These are phyloP conservation scores for Steatornis caripensis DNA, from an alignment of 2,113 vertebrate genomes.

Conservation along the genomic window DNA sequence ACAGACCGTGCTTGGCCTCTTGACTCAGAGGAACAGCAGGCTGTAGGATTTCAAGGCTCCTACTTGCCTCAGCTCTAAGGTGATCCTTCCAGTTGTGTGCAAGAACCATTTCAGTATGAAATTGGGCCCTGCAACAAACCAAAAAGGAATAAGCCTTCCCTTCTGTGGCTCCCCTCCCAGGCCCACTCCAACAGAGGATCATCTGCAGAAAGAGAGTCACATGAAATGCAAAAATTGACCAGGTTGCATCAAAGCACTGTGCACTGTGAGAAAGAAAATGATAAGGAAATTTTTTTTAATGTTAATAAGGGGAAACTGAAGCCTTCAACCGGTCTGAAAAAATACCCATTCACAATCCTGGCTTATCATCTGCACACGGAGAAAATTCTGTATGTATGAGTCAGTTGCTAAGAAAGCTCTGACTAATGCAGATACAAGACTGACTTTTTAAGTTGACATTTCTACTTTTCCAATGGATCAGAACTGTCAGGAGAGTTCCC, in stretches of 20 bases:
- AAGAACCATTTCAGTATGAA: neutral
- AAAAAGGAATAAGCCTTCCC: neutral
- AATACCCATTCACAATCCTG: neutral
- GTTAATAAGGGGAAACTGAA: constrained; percentile 2
- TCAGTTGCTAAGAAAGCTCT: constrained; percentile 37
- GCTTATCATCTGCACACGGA: neutral
- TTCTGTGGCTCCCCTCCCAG: rapidly evolving
- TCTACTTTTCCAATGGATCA: constrained; percentile 38
- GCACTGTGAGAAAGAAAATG: neutral
- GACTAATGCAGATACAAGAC: constrained; percentile 35
- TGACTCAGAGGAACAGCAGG: neutral
- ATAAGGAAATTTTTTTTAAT: neutral
- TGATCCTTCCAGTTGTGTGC: neutral
- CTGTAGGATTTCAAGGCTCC: neutral
- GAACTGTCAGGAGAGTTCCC: constrained; percentile 34
- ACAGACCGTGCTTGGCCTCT: neutral
- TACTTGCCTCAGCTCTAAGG: neutral
- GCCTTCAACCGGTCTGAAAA: neutral
- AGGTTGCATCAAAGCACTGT: neutral
- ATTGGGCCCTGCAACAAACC: neutral
- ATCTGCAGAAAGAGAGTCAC: neutral
- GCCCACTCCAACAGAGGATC: neutral
- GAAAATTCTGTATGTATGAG: neutral
- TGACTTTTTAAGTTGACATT: constrained; percentile 51
- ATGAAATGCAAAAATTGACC: neutral